Evolutionary conservation across 2,797 vertebrate species (phyloP).

Genomic region (Falco cherrug): DNA sequence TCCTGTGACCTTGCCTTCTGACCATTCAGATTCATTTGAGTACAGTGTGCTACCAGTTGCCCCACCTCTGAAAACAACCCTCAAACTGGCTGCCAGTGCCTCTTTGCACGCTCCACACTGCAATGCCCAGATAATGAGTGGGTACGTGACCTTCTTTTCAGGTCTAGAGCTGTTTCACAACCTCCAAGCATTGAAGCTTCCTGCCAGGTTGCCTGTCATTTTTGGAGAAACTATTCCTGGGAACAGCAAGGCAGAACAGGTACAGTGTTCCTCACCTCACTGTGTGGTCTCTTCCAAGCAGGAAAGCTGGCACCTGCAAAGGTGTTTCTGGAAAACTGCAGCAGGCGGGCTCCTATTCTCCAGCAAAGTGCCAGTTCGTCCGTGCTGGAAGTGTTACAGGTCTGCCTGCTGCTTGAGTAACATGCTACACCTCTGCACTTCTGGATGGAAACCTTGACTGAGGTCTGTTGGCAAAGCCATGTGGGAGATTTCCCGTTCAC

Average conservation of each 20-base stretch:
- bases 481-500: not conserved
- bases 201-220: not conserved
- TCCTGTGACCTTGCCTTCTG: conserved; percentile 24
- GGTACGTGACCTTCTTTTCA: conserved; percentile 18
- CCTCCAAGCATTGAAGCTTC: not conserved
- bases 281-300: not conserved
- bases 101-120: not conserved
- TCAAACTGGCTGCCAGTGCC: not conserved
- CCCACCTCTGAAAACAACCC: conserved; percentile 16
- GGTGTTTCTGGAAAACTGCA: not conserved
- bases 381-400: not conserved
- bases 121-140: conserved; percentile 43
- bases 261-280: not conserved
- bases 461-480: not conserved
- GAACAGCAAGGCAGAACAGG: conserved; percentile 8
- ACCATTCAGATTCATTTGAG: not conserved
- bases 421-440: not conserved
- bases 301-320: conserved; percentile 11
- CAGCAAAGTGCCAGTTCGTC: not conserved
- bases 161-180: conserved; percentile 10
- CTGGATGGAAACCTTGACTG: not conserved
- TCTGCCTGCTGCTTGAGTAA: conserved; percentile 2
- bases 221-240: conserved; percentile 58
- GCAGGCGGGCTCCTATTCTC: not conserved
- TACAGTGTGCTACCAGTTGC: not conserved